Evolutionary conservation across 2,797 vertebrate genomes (phyloP), one percentile per base, ranked within the genome.

Genomic region (Pempheris klunzingeri): DNA sequence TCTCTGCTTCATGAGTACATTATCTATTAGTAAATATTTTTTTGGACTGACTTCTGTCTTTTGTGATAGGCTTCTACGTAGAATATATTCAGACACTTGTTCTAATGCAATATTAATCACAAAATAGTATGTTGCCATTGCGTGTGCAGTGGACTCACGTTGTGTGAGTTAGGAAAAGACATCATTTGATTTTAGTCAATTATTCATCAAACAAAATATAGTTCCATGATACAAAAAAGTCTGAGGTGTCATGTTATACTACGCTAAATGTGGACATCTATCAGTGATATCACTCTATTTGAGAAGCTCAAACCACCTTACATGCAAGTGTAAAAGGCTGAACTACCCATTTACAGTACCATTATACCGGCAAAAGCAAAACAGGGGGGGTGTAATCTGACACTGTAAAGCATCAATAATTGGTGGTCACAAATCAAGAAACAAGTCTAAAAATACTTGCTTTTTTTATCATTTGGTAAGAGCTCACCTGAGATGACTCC

Each of bases 401-500:
- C 2, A 1, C 10, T 61, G 34, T 73, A 36, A 3, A n/a, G 3
- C 0, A 3, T 9, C 7, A n/a, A 28, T 7, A 52, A 39, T 13
- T 1, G 11, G 4, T 44, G 7, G 13, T 11, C 9, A 26, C 5
- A 4, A 24, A n/a, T 54, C 4, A 1, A 54, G 7, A 0, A 46
- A 44, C 18, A 61, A 46, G 11, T 34, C 1, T 54, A 62, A 14
- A n/a, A 4, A 34, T 0, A n/a, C 9, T 22, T 32, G 20, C 8
- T 54, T 50, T 13, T 52, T 1, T 13, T 50, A 26, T 66, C 10
- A 32, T 22, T 1, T 10, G 7, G 0, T n/a, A 18, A 62, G 8
- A 34, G 5, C 77, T 80, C 24, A 84, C 78, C 73, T 77, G 69
- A 44, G 39, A 80, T 14, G 52, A 44, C 26, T 59, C 64, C 59